These are phyloP conservation scores for Orthonevra nobilis DNA, from an alignment of 2,888 invertebrate species.

Conservation along the genomic window DNA sequence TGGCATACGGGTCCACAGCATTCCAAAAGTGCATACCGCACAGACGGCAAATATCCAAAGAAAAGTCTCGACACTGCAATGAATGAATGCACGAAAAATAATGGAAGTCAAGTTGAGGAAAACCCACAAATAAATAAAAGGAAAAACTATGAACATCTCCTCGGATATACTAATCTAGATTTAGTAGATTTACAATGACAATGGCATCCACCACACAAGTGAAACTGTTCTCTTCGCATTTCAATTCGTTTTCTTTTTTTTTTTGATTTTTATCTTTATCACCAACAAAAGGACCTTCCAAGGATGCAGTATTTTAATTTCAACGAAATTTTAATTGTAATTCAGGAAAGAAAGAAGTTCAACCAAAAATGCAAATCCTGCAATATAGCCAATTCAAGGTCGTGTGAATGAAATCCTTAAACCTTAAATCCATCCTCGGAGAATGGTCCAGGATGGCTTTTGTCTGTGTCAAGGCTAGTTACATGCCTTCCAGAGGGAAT, in stretches of 20 bases:
- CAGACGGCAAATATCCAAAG: no score
- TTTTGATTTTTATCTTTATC: no score
- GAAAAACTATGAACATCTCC: slow-evolving; percentile 8
- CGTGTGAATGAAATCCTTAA: slow-evolving; percentile 12
- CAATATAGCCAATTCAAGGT: slow-evolving; percentile 55
- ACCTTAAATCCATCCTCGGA: slow-evolving; percentile 54
- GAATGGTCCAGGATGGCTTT: slow-evolving; percentile 59
- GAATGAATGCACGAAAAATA: not conserved
- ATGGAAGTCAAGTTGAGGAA: not conserved
- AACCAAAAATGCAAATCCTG: slow-evolving; percentile 58
- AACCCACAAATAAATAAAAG: slow-evolving; percentile 8
- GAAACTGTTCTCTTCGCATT: slow-evolving; percentile 3
- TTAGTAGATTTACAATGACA: slow-evolving; percentile 58
- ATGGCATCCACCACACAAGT: slow-evolving; percentile 30
- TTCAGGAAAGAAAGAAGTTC: slow-evolving; percentile 59
- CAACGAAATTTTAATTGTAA: slow-evolving; percentile 59
- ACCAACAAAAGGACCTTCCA: no score
- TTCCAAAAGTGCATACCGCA: not conserved
- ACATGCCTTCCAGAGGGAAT: slow-evolving; percentile 24
- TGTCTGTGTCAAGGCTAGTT: slow-evolving; percentile 49
- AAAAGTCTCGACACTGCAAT: no score
- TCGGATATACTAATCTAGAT: slow-evolving; percentile 53
- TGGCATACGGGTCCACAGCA: not conserved
- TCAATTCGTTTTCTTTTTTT: no score
- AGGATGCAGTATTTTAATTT: slow-evolving; percentile 34